Evolutionary conservation across 2,113 vertebrate genomes (phyloP), one percentile per base, ranked within the genome.

Genomic region (Nothobranchius kuhntae): DNA sequence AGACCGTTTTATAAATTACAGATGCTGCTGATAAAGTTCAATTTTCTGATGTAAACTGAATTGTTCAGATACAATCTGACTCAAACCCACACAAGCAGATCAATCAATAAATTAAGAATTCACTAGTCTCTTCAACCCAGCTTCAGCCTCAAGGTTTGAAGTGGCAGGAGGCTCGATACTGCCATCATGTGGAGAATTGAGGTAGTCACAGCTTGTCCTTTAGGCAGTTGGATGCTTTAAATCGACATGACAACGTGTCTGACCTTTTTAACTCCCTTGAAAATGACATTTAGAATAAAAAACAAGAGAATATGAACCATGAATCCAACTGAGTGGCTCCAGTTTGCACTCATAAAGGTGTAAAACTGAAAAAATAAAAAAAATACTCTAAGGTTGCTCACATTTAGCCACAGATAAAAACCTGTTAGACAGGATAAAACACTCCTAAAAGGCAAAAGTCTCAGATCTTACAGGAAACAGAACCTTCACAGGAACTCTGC

Each of bases 161-260:
- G 21, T 30, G 48, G 53, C 9, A 21, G 47, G 56, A 52, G 45
- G 26, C 46, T 0, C 52, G 21, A 67, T 26, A 47, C 59, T 82
- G 78, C 73, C 81, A 75, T 7, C 73, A 6, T 52, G 83, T 81
- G 86, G 55, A 6, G 8, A 0, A 3, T 8, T 35, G 1, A 35
- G 6, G 26, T 6, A 2, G 35, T 13, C 26, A 17, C 53, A 35
- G 24, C 24, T 13, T 4, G 1, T 51, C 3, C 26, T 35, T 17
- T 7, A 17, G 48, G 15, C 1, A 17, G 15, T 8, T 40, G 6
- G 38, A 40, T 40, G 38, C 9, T 40, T 17, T n/a, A 3, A 30
- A 17, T 9, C 12, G 12, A 12, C 4, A 35, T 54, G 52, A 53
- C 30, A 56, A 50, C 14, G 4, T 2, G 9, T 21, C 8, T 51